Evolutionary conservation across 2,888 invertebrate species (phyloP), one percentile per base, ranked within the genome.

Genomic region (Ctenicera cuprea): DNA sequence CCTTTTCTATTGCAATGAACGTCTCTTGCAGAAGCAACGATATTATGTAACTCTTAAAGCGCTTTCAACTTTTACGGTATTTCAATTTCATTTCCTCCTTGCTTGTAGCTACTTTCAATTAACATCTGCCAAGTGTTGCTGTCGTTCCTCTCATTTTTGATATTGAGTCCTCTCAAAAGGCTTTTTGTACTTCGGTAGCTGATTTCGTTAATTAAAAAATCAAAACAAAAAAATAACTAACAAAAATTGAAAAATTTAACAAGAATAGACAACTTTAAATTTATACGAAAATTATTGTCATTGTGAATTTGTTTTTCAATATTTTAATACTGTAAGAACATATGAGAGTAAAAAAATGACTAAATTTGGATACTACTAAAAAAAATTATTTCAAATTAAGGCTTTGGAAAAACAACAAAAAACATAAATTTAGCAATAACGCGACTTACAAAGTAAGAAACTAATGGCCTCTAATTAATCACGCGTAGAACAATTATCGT

Each of bases 61-160:
- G 75, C 78, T 78, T 79, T 78, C 78, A 75, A 78, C 74, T 78
- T 69, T 73, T 73, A 75, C 77, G 77, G 75, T 77, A 76, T 74
- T 77, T 74, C 75, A 77, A 75, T 74, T 78, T 76, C 75, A 77
- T 79, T 79, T 79, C 79, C 76, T 77, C 74, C 67, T 75, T 70
- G 26, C 54, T 52, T 52, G 59, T 72, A 52, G 62, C 73, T 70
- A 75, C 75, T 75, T 75, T 73, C 72, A 73, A 75, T 75, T 66
- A 72, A 48, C 71, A 68, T 75, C 71, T 71, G 63, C 43, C 5
- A 41, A 48, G 45, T 64, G 50, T 61, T 26, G 43, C 16, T 45
- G 26, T 43, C 62, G 22, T 45, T 43, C 16, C 45, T 62, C 16
- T 38, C 26, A 26, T 30, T n/a, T 30, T 54, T 22, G 30, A 30